A percentile compares a stretch with the other conserved stretches of the same genome.
Evolutionary conservation across 1,140 invertebrate species (phyloP).

Genomic region (Gryon sp.): DNA sequence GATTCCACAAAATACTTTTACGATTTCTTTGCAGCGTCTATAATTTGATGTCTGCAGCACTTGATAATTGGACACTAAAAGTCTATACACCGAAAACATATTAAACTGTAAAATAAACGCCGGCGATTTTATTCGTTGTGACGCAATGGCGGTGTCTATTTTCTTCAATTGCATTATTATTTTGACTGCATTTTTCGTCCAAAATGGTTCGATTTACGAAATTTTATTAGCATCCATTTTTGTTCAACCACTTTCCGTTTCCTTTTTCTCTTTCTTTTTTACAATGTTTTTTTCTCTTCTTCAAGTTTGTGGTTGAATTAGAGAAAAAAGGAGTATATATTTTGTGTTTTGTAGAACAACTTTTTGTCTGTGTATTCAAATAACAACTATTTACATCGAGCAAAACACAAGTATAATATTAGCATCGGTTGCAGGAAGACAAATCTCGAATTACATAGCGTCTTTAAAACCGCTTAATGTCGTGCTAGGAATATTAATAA

Average conservation of each 20-base stretch:
- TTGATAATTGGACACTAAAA: slow-evolving; percentile 52
- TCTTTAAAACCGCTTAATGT: slow-evolving; percentile 24
- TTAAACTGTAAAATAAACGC: slow-evolving; percentile 32
- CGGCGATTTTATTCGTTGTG: slow-evolving; percentile 17
- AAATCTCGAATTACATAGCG: slow-evolving; percentile 28
- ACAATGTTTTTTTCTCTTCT: too few relatives aligned
- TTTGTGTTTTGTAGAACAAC: too few relatives aligned
- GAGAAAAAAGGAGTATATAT: too few relatives aligned
- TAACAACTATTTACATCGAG: background rate
- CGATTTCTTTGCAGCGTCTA: slow-evolving; percentile 23
- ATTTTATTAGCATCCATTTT: too few relatives aligned
- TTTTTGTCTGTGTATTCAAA: background rate
- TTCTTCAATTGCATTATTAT: slow-evolving; percentile 28
- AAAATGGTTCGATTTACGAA: too few relatives aligned
- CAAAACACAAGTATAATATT: slow-evolving; percentile 25
- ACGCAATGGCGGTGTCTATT: slow-evolving; percentile 21
- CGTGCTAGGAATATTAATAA: slow-evolving; percentile 6
- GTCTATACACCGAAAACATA: slow-evolving; percentile 43
- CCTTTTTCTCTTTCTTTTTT: background rate
- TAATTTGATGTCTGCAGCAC: slow-evolving; percentile 34
- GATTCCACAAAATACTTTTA: slow-evolving; percentile 25
- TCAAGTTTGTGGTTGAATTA: too few relatives aligned
- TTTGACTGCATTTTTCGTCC: too few relatives aligned
- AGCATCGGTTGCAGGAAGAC: slow-evolving; percentile 19
- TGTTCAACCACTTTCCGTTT: background rate